A percentile compares a stretch with the other conserved stretches of the same genome.
Evolutionary conservation across 2,797 vertebrate genomes (phyloP).

Genomic region (Ctenochaetus hawaiiensis): DNA sequence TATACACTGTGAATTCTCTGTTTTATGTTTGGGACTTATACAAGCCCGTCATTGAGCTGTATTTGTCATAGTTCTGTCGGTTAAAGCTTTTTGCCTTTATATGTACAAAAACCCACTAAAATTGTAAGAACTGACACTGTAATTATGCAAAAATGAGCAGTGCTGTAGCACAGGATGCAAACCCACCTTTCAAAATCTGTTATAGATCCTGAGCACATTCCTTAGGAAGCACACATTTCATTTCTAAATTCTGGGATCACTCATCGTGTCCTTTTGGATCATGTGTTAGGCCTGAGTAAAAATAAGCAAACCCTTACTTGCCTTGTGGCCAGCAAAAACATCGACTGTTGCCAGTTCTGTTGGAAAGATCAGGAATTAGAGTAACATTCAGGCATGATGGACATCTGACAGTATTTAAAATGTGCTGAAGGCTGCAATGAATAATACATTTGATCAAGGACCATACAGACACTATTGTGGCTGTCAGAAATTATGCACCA

Average conservation of each 20-base stretch:
- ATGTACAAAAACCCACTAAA: background rate
- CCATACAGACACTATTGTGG: background rate
- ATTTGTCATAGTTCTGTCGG: background rate
- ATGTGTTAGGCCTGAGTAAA: background rate
- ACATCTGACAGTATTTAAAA: background rate
- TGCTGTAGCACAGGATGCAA: background rate
- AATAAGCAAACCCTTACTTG: background rate
- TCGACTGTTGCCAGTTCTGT: background rate
- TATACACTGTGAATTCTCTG: constrained; percentile 9
- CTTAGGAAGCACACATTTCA: background rate
- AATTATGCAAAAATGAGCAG: background rate
- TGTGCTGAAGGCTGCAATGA: background rate
- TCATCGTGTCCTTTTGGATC: constrained; percentile 8
- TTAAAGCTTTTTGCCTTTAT: background rate
- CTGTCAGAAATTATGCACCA: background rate
- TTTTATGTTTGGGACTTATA: constrained; percentile 45
- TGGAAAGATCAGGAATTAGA: background rate
- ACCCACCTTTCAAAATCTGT: background rate
- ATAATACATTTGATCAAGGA: background rate
- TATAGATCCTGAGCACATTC: background rate
- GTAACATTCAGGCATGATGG: background rate
- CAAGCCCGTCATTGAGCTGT: constrained; percentile 12
- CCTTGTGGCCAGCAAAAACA: background rate
- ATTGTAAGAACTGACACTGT: background rate
- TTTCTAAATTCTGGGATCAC: constrained; percentile 4